Evolutionary conservation across 2,797 vertebrate species (phyloP), one percentile per base, ranked within the genome.

Genomic region (Liasis olivaceus): DNA sequence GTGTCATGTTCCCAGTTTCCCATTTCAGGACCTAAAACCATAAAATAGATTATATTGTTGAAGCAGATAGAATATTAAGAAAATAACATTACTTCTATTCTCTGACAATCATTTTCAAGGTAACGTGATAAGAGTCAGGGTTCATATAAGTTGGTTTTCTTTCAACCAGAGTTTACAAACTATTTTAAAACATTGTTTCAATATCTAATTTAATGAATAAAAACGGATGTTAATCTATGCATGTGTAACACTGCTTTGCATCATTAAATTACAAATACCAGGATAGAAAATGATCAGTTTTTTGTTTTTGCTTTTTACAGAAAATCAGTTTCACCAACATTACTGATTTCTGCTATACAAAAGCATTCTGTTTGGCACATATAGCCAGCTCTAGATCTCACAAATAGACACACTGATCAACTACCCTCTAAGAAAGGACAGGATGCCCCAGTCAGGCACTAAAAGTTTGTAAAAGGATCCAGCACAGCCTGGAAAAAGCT

Each of bases 11-110:
- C 93, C 22, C 0, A 1, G 17, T 51, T 77, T 2, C 28, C 6
- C 93, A 87, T 31, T 31, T 36, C 59, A 90, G 85, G 59, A 95
- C 90, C 90, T 93, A 94, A 92, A 92, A 85, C 95, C 90, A 94
- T 96, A 93, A 85, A 95, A 96, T 87, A 20, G 36, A 90, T 20
- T 93, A 72, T n/a, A 87, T 26, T 87, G 31, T 51, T 36, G 81
- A 62, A 89, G n/a, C 51, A 89, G 14, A 15, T 13, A 56, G 13
- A 77, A 22, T 12, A 63, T 1, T 4, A 42, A 42, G 36, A 77
- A 77, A 22, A 77, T 22, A 77, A 42, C 17, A 8, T 24, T 47
- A 87, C 11, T 36, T 66, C 7, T 12, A 20, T 54, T 26, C 20
- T 47, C 22, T 26, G 31, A 36, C 5, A 87, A 85, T 56, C 22